Conservation (phyloP, 2,888 invertebrate species). For the Syritta pipiens region DNA sequence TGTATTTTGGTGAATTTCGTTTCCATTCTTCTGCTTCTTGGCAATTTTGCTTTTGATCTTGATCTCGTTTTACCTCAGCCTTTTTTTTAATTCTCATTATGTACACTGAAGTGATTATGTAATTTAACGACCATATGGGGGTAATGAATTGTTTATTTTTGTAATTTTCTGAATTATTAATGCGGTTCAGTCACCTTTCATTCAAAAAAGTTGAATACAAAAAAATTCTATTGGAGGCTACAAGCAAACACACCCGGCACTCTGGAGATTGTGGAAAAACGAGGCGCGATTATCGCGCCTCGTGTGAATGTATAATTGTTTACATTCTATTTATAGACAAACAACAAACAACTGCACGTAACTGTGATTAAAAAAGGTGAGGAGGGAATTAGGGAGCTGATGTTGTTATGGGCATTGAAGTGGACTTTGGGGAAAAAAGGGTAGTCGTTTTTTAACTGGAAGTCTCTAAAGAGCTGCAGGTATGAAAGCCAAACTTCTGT, state of each 20-base stretch:
- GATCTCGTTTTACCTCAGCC: neutral
- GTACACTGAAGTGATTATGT: slow-evolving; percentile 56
- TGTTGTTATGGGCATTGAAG: too few species aligned
- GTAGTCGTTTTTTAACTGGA: too few species aligned
- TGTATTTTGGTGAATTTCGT: slow-evolving; percentile 8
- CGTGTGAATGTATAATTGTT: neutral
- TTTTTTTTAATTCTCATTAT: slow-evolving; percentile 33
- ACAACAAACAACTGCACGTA: neutral
- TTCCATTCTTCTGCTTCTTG: neutral
- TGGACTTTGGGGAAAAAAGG: too few species aligned
- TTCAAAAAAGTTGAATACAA: neutral
- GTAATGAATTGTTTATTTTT: slow-evolving; percentile 57
- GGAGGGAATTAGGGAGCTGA: too few species aligned
- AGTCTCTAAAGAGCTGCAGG: too few species aligned
- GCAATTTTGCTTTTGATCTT: neutral
- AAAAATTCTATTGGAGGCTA: slow-evolving; percentile 9
- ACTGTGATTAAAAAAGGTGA: slow-evolving; percentile 1
- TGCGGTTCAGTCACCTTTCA: slow-evolving; percentile 52
- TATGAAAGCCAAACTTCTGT: too few species aligned
- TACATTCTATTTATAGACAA: slow-evolving; percentile 19
- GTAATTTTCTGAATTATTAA: slow-evolving; percentile 29
- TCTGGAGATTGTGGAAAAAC: too few species aligned
- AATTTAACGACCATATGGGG: slow-evolving; percentile 43
- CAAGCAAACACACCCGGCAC: too few species aligned
- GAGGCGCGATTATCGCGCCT: too few species aligned